A percentile compares a stretch with the other conserved stretches of the same genome.
Conservation (phyloP, 2,888 invertebrate genomes). For the Ctenicera cuprea region DNA sequence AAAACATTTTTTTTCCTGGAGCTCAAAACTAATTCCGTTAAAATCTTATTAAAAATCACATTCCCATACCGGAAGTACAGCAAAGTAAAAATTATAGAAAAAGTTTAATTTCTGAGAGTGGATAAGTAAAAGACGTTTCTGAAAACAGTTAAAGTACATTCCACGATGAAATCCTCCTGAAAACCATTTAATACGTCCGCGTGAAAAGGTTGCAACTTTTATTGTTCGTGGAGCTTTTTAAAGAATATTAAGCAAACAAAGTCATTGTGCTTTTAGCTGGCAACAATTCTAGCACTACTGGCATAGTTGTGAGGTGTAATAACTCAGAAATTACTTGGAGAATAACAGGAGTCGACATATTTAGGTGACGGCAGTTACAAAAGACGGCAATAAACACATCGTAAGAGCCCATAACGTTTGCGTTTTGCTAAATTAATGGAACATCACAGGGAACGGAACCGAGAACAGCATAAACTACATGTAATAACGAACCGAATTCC, state of each 20-base stretch:
- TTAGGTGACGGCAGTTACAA: constrained; percentile 44
- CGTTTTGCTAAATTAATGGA: constrained; percentile 46
- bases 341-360: constrained; percentile 21
- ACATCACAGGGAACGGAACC: constrained; percentile 28
- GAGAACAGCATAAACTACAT: constrained; percentile 16
- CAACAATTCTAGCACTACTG: constrained; percentile 6
- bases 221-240: not conserved
- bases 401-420: constrained; percentile 37
- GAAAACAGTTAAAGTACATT: too few relatives aligned
- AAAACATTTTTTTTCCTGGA: too few relatives aligned
- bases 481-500: constrained; percentile 26
- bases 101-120: too few relatives aligned
- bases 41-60: too few relatives aligned
- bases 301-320: constrained; percentile 15
- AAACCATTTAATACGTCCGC: not conserved
- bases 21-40: too few relatives aligned
- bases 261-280: not conserved
- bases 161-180: not conserved
- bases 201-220: not conserved
- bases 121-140: too few relatives aligned
- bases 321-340: constrained; percentile 17
- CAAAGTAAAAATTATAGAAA: too few relatives aligned
- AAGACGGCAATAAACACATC: constrained; percentile 45
- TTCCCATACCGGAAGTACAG: too few relatives aligned
- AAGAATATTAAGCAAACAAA: not conserved